phyloP scores from a whole-genome alignment of 1,140 invertebrate species.

The Cepaea nemoralis region DNA sequence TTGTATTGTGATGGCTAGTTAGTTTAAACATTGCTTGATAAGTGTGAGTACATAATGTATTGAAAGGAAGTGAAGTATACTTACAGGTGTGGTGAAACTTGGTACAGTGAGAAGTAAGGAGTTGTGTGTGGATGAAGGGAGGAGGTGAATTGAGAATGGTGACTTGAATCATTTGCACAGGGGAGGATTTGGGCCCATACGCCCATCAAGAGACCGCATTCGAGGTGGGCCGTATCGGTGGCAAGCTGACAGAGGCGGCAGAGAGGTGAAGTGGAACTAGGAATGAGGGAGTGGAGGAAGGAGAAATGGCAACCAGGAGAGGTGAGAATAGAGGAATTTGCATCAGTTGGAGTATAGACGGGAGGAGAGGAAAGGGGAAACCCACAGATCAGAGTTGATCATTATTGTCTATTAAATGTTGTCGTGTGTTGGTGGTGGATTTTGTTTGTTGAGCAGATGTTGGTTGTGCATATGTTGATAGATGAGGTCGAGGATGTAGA shows the following conservation, averaged over 20 bases:
- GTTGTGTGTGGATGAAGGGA: background rate
- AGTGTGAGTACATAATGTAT: no score
- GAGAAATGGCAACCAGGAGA: background rate
- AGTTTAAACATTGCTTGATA: no score
- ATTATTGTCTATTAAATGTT: no score
- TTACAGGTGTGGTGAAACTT: no score
- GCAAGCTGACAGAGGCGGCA: background rate
- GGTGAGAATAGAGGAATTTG: background rate
- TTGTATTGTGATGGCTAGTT: no score
- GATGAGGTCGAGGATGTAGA: no score
- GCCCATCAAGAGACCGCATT: background rate
- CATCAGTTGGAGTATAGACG: background rate
- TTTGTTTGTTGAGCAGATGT: no score
- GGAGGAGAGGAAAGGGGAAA: background rate
- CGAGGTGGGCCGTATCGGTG: background rate
- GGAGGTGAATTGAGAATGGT: slow-evolving; percentile 10
- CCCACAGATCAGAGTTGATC: background rate
- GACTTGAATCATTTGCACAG: slow-evolving; percentile 15
- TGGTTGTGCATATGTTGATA: no score
- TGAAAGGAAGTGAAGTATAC: no score
- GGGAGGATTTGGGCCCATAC: slow-evolving; percentile 7
- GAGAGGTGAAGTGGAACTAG: slow-evolving; percentile 12
- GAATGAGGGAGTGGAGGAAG: background rate
- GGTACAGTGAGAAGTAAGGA: background rate
- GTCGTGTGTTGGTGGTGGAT: no score